phyloP scores from a whole-genome alignment of 2,888 invertebrate genomes.

The Noctua janthina region DNA sequence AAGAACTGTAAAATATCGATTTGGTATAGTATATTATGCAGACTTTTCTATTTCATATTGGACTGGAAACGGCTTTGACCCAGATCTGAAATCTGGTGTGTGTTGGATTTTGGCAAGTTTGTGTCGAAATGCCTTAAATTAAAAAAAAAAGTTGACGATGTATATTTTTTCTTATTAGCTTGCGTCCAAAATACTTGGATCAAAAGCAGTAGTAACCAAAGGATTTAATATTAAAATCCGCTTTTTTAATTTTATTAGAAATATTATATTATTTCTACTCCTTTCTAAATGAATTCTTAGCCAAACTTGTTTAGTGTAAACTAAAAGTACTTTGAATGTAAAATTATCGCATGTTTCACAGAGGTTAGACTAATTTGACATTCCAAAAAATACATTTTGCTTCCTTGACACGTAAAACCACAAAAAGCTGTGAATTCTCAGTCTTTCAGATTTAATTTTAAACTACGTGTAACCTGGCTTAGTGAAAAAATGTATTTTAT shows the following conservation, averaged over 20 bases:
- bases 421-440: constrained; percentile 39
- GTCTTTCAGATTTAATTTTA: constrained; percentile 32
- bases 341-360: constrained; percentile 26
- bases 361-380: constrained; percentile 58
- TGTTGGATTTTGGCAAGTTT: constrained; percentile 22
- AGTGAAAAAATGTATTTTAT: constrained; percentile 24
- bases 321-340: constrained; percentile 23
- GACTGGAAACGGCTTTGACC: constrained; percentile 6
- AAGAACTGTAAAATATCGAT: constrained; percentile 33
- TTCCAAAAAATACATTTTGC: constrained; percentile 57
- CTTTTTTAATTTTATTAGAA: constrained; percentile 13
- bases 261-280: constrained; percentile 13
- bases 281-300: constrained; percentile 26
- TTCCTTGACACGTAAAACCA: constrained; percentile 16
- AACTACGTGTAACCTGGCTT: constrained; percentile 22
- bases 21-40: constrained; percentile 38
- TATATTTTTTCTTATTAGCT: constrained; percentile 46
- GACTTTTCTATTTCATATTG: constrained; percentile 18
- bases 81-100: constrained; percentile 22
- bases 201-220: constrained; percentile 56
- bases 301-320: constrained; percentile 20
- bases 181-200: constrained; percentile 36
- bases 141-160: constrained; percentile 50
- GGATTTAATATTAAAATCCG: constrained; percentile 60
- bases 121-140: constrained; percentile 20